phyloP scores from a whole-genome alignment of 2,797 vertebrate genomes.

The Sebastes vulpes region DNA sequence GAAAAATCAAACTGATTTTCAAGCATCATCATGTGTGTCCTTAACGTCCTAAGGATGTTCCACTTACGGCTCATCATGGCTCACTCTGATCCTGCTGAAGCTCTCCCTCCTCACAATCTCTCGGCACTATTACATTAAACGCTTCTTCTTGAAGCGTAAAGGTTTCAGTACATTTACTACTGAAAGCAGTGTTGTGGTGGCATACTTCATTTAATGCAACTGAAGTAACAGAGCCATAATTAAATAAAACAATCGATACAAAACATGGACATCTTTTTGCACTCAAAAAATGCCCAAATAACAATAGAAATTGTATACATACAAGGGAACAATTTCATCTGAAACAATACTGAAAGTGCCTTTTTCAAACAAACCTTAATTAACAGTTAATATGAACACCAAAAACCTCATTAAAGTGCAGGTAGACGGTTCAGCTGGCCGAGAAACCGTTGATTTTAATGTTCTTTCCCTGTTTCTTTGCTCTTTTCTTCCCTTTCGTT shows the following conservation, averaged over 20 bases:
- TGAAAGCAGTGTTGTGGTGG: slow-evolving; percentile 12
- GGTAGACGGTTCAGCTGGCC: neutral
- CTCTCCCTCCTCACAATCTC: slow-evolving; percentile 38
- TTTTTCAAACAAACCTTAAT: neutral
- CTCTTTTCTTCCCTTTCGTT: slow-evolving; percentile 19
- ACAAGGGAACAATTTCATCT: neutral
- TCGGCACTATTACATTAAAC: slow-evolving; percentile 20
- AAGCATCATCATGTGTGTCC: slow-evolving; percentile 8
- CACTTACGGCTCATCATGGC: slow-evolving; percentile 53
- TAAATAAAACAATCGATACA: neutral
- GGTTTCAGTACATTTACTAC: slow-evolving; percentile 42
- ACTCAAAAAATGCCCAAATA: neutral
- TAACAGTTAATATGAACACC: slow-evolving; percentile 25
- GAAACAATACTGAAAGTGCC: neutral
- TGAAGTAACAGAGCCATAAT: slow-evolving; percentile 2
- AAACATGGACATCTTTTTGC: neutral
- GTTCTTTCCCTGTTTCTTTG: slow-evolving; percentile 14
- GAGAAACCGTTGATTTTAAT: neutral
- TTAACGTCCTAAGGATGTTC: slow-evolving; percentile 19
- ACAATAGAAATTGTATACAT: neutral
- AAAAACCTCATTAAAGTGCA: slow-evolving; percentile 7
- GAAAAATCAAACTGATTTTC: neutral
- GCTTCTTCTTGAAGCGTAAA: neutral
- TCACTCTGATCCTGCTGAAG: slow-evolving; percentile 47
- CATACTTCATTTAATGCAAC: slow-evolving; percentile 46